These are phyloP conservation scores for Macropodus opercularis DNA, from an alignment of 2,797 vertebrate species.

Conservation along the genomic window DNA sequence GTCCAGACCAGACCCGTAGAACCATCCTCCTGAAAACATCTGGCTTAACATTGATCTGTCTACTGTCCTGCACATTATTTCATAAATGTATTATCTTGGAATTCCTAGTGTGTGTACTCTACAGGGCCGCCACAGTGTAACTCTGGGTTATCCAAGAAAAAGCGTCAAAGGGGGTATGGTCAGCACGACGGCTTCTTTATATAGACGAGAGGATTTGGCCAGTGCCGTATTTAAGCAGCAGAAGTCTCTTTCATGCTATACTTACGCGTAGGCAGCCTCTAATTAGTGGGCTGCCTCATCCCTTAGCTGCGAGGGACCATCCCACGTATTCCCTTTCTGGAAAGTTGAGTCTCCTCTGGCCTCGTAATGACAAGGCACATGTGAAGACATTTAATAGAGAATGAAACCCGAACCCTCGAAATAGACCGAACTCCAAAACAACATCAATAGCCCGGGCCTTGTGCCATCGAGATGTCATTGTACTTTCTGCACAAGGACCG, in stretches of 20 bases:
- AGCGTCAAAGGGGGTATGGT: slow-evolving; percentile 21
- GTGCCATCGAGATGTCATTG: neutral
- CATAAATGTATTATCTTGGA: slow-evolving; percentile 3
- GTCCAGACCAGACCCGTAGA: slow-evolving; percentile 1
- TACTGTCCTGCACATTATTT: slow-evolving; percentile 10
- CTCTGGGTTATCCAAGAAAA: slow-evolving; percentile 42
- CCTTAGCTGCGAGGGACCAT: slow-evolving; percentile 69
- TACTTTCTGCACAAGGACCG: no score
- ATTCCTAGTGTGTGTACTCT: neutral
- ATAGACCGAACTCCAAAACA: slow-evolving; percentile 68
- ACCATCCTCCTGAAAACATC: slow-evolving; percentile 14
- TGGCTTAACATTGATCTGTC: neutral
- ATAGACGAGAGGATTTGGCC: slow-evolving; percentile 55
- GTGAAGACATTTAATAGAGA: slow-evolving; percentile 70
- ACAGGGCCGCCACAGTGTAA: slow-evolving; percentile 11
- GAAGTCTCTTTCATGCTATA: slow-evolving; percentile 75
- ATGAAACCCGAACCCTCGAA: slow-evolving; percentile 68
- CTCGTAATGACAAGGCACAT: slow-evolving; percentile 80
- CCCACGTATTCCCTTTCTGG: slow-evolving; percentile 70
- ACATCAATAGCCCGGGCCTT: slow-evolving; percentile 18
- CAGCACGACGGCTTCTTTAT: slow-evolving; percentile 51
- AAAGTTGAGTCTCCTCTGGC: slow-evolving; percentile 62
- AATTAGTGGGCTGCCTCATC: slow-evolving; percentile 76
- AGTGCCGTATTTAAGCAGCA: slow-evolving; percentile 61
- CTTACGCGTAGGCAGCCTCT: slow-evolving; percentile 69